A percentile compares a stretch with the other conserved stretches of the same genome.
These are phyloP conservation scores for Aspidiotus rigidus DNA, from an alignment of 2,888 invertebrate species.

Conservation along the genomic window DNA sequence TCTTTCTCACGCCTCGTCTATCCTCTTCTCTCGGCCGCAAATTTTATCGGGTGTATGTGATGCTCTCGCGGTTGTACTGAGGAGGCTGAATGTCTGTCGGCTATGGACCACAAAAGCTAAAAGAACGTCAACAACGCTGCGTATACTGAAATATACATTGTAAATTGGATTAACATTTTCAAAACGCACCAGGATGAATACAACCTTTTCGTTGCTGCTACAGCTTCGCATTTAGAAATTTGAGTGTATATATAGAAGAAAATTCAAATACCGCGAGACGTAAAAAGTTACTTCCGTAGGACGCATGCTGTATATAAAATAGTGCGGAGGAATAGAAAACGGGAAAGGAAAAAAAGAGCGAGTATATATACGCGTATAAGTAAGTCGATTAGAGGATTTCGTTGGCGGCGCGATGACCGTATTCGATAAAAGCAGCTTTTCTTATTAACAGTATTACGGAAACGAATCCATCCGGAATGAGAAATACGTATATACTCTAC, in stretches of 20 bases:
- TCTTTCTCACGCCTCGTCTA: too few relatives aligned
- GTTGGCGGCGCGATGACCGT: constrained; percentile 33
- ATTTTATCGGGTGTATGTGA: too few relatives aligned
- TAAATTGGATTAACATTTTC: constrained; percentile 2
- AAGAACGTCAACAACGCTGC: too few relatives aligned
- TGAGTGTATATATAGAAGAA: not conserved
- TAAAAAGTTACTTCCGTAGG: not conserved
- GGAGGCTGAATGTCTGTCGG: too few relatives aligned
- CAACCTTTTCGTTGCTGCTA: too few relatives aligned
- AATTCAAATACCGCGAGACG: not conserved
- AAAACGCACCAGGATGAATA: not conserved
- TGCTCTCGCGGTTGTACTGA: too few relatives aligned
- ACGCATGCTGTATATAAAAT: not conserved
- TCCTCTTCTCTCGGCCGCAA: too few relatives aligned
- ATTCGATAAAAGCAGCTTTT: constrained; percentile 32
- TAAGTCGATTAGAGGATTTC: constrained; percentile 32
- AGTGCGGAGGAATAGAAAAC: not conserved
- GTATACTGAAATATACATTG: too few relatives aligned
- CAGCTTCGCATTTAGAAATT: not conserved
- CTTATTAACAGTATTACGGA: constrained; percentile 33
- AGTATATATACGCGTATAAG: constrained; percentile 7
- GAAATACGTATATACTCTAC: constrained; percentile 8
- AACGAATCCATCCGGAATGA: constrained; percentile 29
- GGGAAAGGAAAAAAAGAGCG: not conserved
- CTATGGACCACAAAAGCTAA: too few relatives aligned